These are phyloP conservation scores for Cyphomyrmex costatus DNA, from an alignment of 1,140 invertebrate genomes.

Conservation along the genomic window DNA sequence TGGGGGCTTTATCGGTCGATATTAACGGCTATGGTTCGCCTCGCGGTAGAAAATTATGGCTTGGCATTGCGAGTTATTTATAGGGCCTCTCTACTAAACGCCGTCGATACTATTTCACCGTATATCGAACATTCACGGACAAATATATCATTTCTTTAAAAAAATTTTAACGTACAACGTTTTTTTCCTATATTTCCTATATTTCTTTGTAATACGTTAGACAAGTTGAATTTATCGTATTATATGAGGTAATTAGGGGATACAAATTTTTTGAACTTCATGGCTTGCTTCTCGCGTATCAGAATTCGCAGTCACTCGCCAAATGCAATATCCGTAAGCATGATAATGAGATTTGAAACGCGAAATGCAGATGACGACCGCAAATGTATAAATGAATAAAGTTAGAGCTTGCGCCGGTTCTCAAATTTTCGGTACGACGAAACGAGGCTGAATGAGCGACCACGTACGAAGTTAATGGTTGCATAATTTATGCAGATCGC, in stretches of 20 bases:
- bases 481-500: constrained; percentile 61
- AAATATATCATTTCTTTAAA: constrained; percentile 29
- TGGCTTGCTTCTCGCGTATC: neutral
- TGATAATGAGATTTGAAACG: constrained; percentile 27
- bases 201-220: too few relatives aligned
- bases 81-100: constrained; percentile 27
- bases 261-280: neutral
- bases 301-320: neutral
- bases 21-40: constrained; percentile 44
- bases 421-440: constrained; percentile 43
- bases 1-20: constrained; percentile 56
- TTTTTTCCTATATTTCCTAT: neutral
- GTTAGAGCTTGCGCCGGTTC: neutral
- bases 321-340: neutral
- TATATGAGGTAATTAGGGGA: neutral
- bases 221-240: neutral
- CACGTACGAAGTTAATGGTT: constrained; percentile 60
- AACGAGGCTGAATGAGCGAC: constrained; percentile 24
- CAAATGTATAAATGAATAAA: constrained; percentile 50
- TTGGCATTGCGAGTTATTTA: constrained; percentile 56
- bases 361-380: constrained; percentile 26
- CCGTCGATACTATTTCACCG: constrained; percentile 41
- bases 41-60: constrained; percentile 47
- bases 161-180: neutral
- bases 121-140: neutral